Conservation (phyloP, 2,888 invertebrate species). For the Leucophora obtusa region DNA sequence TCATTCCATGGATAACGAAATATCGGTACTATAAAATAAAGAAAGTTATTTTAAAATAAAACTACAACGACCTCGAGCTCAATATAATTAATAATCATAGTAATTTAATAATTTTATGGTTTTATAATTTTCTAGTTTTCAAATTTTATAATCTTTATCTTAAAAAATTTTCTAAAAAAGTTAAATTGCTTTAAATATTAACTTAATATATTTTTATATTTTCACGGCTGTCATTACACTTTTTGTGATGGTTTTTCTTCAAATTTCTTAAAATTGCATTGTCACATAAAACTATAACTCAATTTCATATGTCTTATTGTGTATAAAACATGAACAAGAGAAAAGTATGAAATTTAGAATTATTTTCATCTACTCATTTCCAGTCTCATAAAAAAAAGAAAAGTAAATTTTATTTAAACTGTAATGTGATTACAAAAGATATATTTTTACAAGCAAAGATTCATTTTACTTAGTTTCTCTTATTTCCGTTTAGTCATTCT, state of each 20-base stretch:
- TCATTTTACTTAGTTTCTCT: slow-evolving; percentile 10
- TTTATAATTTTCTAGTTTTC: too few species aligned
- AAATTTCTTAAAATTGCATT: neutral
- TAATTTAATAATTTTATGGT: too few species aligned
- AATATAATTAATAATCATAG: too few species aligned
- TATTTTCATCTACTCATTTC: neutral
- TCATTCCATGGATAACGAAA: too few species aligned
- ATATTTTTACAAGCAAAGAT: neutral
- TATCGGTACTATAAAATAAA: too few species aligned
- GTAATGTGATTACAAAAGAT: slow-evolving; percentile 18
- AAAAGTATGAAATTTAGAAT: neutral
- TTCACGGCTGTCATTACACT: too few species aligned
- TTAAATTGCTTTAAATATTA: too few species aligned
- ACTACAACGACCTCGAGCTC: too few species aligned
- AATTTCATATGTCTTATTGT: neutral
- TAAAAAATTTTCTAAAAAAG: too few species aligned
- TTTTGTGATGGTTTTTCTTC: neutral
- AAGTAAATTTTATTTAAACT: neutral
- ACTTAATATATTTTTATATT: too few species aligned
- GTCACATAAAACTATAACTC: neutral
- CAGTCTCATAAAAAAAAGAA: neutral
- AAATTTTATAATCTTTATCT: too few species aligned
- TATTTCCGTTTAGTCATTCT: slow-evolving; percentile 24
- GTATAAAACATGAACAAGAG: neutral
- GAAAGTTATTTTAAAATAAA: too few species aligned